These are phyloP conservation scores for Antitype chi DNA, from an alignment of 2,888 invertebrate genomes.

Conservation along the genomic window DNA sequence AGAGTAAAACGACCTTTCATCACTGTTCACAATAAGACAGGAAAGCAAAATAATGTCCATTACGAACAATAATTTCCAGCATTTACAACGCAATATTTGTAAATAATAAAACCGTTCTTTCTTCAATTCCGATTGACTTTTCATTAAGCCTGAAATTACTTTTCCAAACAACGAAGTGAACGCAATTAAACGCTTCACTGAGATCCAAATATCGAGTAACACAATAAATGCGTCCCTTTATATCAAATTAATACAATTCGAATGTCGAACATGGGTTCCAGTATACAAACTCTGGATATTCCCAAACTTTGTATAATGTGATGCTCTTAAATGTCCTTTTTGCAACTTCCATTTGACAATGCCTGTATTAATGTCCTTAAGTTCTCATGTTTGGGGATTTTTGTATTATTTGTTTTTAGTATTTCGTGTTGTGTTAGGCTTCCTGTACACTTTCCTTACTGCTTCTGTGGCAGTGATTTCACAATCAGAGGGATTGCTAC, in stretches of 20 bases:
- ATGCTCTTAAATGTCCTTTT: conserved; percentile 67
- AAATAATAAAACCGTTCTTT: conserved; percentile 3
- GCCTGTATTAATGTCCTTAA: conserved; percentile 74
- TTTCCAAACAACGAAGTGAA: background rate
- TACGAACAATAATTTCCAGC: background rate
- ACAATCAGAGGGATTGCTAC: conserved; percentile 1
- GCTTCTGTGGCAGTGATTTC: conserved; percentile 10
- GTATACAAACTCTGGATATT: conserved; percentile 51
- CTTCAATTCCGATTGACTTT: background rate
- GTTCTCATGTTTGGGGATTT: conserved; percentile 55
- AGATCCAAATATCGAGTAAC: conserved; percentile 50
- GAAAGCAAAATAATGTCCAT: background rate
- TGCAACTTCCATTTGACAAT: conserved; percentile 73
- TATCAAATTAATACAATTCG: conserved; percentile 64
- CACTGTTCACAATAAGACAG: background rate
- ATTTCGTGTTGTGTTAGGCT: conserved; percentile 30
- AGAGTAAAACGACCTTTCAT: conserved; percentile 6
- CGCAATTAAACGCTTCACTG: conserved; percentile 28
- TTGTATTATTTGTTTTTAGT: conserved; percentile 51
- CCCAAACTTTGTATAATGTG: conserved; percentile 71
- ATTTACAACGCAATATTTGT: conserved; percentile 22
- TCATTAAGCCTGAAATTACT: background rate
- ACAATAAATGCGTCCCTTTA: conserved; percentile 30
- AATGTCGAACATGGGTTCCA: conserved; percentile 51
- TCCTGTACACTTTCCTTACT: conserved; percentile 23